These are phyloP conservation scores for Spatula clypeata DNA, from an alignment of 2,797 vertebrate genomes.

Conservation along the genomic window DNA sequence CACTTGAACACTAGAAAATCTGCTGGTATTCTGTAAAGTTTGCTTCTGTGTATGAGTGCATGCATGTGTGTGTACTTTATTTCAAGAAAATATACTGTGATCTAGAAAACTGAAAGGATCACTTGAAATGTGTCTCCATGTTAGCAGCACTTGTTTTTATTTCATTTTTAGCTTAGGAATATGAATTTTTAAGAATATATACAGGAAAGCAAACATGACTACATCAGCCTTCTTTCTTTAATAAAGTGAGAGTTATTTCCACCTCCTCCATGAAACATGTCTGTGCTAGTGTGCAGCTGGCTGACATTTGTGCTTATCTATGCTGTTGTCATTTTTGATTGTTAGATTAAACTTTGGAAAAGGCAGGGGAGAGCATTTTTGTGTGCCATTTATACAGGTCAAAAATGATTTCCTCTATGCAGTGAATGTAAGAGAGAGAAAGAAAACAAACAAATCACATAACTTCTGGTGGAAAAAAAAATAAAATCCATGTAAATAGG, in stretches of 20 bases:
- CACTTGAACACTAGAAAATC: not conserved
- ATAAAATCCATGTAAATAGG: not conserved
- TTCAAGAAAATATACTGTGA: constrained; percentile 15
- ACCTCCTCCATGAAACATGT: constrained; percentile 20
- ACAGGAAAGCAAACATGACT: not conserved
- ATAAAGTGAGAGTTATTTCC: constrained; percentile 36
- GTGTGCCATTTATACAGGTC: not conserved
- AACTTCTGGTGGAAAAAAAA: not conserved
- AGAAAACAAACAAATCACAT: not conserved
- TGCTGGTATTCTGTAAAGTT: not conserved
- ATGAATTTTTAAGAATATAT: not conserved
- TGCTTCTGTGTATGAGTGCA: rapidly evolving
- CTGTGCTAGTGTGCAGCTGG: constrained; percentile 52
- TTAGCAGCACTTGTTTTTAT: constrained; percentile 36
- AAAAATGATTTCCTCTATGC: not conserved
- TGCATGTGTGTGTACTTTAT: rapidly evolving
- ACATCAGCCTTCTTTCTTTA: not conserved
- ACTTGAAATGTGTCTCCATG: constrained; percentile 23
- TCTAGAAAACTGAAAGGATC: constrained; percentile 54
- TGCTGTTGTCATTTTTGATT: constrained; percentile 57
- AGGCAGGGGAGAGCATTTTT: not conserved
- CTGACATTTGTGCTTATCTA: constrained; percentile 61
- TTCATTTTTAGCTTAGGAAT: not conserved
- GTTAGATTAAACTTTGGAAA: constrained; percentile 71
- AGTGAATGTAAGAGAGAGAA: not conserved